phyloP scores from a whole-genome alignment of 2,888 invertebrate species.

The Siphonodentalium dalli region DNA sequence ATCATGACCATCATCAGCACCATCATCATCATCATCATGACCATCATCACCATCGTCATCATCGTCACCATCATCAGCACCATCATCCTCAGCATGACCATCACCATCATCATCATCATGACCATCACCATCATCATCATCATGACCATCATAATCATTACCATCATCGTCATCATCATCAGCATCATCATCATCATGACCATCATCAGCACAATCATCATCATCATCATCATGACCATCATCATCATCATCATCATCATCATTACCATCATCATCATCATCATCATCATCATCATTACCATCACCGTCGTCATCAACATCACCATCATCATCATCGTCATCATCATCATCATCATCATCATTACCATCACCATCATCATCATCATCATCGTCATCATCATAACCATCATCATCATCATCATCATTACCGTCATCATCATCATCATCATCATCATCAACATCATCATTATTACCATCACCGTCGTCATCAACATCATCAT shows the following conservation, averaged over 20 bases:
- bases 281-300: background rate
- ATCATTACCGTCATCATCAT: background rate
- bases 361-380: background rate
- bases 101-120: too few relatives aligned
- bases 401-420: too few relatives aligned
- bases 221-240: too few relatives aligned
- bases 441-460: background rate
- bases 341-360: background rate
- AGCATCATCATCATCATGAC: too few relatives aligned
- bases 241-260: background rate
- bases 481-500: background rate
- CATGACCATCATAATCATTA: too few relatives aligned
- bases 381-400: background rate
- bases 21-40: too few relatives aligned
- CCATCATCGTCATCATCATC: constrained; percentile 1
- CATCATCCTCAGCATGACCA: too few relatives aligned
- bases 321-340: background rate
- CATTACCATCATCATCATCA: background rate
- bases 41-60: too few relatives aligned
- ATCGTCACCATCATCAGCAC: background rate
- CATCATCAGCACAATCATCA: too few relatives aligned
- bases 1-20: too few relatives aligned
- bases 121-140: too few relatives aligned
- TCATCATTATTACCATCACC: background rate
- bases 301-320: background rate